Evolutionary conservation across 2,113 vertebrate species (phyloP).

Genomic region (Rhinoderma darwinii): DNA sequence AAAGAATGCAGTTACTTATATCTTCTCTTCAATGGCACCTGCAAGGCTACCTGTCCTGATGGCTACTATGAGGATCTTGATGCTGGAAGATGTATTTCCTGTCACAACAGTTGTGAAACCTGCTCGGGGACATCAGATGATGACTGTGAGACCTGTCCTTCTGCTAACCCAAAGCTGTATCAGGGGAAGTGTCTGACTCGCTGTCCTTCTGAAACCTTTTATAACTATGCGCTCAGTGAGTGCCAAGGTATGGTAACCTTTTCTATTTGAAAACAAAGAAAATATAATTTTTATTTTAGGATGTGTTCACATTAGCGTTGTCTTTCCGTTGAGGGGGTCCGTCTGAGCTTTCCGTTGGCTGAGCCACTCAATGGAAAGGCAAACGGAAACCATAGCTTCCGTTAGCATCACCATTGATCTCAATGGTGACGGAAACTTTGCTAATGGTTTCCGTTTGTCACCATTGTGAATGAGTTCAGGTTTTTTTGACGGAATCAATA

Average conservation of each 20-base stretch:
- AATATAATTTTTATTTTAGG: not conserved
- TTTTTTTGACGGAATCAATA: too few species aligned
- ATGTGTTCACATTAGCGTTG: not conserved
- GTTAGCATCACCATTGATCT: too few species aligned
- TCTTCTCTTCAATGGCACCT: constrained; percentile 75
- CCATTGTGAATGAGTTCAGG: too few species aligned
- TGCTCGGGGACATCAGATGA: constrained; percentile 74
- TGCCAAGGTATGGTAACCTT: constrained; percentile 73
- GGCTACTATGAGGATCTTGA: constrained; percentile 80
- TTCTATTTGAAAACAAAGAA: not conserved
- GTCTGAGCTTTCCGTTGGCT: too few species aligned
- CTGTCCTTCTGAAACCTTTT: constrained; percentile 75
- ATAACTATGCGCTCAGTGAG: constrained; percentile 69
- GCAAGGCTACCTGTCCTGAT: constrained; percentile 76
- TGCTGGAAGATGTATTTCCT: constrained; percentile 73
- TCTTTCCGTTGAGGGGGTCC: too few species aligned
- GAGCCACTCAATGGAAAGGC: too few species aligned
- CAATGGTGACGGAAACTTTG: too few species aligned
- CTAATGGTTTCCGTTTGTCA: too few species aligned
- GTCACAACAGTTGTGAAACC: constrained; percentile 74
- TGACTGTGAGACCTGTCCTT: constrained; percentile 77
- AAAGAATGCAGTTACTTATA: constrained; percentile 81
- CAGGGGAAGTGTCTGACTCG: constrained; percentile 73
- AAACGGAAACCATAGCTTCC: too few species aligned
- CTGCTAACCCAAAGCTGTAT: constrained; percentile 72